These are phyloP conservation scores for Hycleus phaleratus DNA, from an alignment of 1,140 invertebrate genomes.

Conservation along the genomic window DNA sequence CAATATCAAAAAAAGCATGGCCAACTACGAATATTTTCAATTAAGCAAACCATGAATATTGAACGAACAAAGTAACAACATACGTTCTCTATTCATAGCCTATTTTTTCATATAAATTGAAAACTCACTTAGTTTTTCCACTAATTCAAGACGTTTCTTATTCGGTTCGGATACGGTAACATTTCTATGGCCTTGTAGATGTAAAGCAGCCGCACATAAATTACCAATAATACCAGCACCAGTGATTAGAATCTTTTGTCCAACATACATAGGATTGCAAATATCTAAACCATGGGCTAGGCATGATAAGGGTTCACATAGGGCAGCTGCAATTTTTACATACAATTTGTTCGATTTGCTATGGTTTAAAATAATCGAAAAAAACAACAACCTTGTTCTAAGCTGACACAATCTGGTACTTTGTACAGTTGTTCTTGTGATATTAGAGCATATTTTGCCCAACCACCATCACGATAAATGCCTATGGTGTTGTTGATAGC, in stretches of 20 bases:
- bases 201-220: slow-evolving; percentile 55
- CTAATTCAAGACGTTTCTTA: slow-evolving; percentile 44
- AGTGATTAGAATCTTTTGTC: slow-evolving; percentile 52
- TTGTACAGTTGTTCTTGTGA: slow-evolving; percentile 52
- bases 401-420: slow-evolving; percentile 45
- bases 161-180: slow-evolving; percentile 60
- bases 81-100: slow-evolving; percentile 40
- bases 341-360: neutral
- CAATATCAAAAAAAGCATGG: too few species aligned
- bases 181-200: slow-evolving; percentile 56
- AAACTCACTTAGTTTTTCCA: slow-evolving; percentile 51
- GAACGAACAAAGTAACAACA: too few species aligned
- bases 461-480: slow-evolving; percentile 57
- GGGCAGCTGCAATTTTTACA: slow-evolving; percentile 41
- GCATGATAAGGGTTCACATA: slow-evolving; percentile 61
- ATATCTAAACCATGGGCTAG: slow-evolving; percentile 58
- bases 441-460: slow-evolving; percentile 54
- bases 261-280: slow-evolving; percentile 50
- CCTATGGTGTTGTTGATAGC: slow-evolving; percentile 57
- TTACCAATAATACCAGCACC: slow-evolving; percentile 67
- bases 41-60: too few species aligned
- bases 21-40: too few species aligned
- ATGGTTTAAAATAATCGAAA: neutral
- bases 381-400: slow-evolving; percentile 45
- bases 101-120: slow-evolving; percentile 40